phyloP scores from a whole-genome alignment of 2,888 invertebrate genomes.

The Cyclophora punctaria region DNA sequence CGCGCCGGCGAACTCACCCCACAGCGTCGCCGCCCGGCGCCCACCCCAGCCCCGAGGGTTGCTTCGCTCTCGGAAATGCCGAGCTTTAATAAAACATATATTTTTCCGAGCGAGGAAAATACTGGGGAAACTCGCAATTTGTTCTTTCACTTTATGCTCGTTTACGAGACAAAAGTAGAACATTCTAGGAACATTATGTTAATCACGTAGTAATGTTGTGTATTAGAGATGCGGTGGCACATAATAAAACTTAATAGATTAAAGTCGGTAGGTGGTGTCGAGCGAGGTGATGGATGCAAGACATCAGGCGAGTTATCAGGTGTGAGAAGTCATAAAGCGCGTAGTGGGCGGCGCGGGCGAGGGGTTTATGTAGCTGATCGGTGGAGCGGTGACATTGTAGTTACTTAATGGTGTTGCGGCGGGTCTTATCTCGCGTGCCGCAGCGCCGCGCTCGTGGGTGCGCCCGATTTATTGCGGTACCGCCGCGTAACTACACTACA shows the following conservation, averaged over 20 bases:
- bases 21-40: conserved; percentile 20
- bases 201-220: conserved; percentile 66
- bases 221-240: conserved; percentile 37
- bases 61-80: conserved; percentile 73
- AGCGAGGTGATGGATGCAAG: conserved; percentile 14
- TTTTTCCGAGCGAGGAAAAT: conserved; percentile 76
- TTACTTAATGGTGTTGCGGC: conserved; percentile 54
- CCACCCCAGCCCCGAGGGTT: conserved; percentile 58
- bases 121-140: conserved; percentile 76
- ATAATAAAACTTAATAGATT: conserved; percentile 24
- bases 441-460: conserved; percentile 46
- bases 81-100: conserved; percentile 76
- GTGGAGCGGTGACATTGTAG: conserved; percentile 50
- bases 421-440: conserved; percentile 61
- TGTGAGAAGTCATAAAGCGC: conserved; percentile 41
- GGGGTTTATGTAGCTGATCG: conserved; percentile 40
- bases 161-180: conserved; percentile 76
- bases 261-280: conserved; percentile 6
- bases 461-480: conserved; percentile 58
- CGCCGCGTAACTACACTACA: conserved; percentile 27
- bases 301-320: conserved; percentile 29
- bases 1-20: conserved; percentile 58
- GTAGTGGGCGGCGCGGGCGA: conserved; percentile 24
- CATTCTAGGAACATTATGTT: conserved; percentile 73
- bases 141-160: conserved; percentile 76